Percentiles rank a stretch among this genome's conserved stretches.
Evolutionary conservation across 64 coral and sea anemone genomes (phyloP).

Genomic region (Stichodactyla mertensii): DNA sequence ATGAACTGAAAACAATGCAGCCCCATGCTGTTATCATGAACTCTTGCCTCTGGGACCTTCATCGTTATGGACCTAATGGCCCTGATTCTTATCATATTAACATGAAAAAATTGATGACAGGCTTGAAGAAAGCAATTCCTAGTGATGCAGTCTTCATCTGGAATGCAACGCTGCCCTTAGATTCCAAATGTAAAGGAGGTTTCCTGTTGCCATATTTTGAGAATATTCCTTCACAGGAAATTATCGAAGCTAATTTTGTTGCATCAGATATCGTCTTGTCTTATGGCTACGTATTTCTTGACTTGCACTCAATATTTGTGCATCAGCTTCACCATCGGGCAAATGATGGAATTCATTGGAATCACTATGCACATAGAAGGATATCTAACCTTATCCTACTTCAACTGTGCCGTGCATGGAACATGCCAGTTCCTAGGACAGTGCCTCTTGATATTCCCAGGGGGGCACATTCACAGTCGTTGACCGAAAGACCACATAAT

Average conservation of each 20-base stretch:
- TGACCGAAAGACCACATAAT: background rate
- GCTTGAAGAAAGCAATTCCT: constrained; percentile 42
- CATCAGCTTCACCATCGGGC: constrained; percentile 51
- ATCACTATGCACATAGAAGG: constrained; percentile 58
- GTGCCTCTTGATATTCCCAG: background rate
- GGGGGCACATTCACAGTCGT: background rate
- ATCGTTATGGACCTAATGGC: constrained; percentile 64
- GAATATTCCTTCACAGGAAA: constrained; percentile 59
- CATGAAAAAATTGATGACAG: constrained; percentile 41
- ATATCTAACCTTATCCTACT: constrained; percentile 32
- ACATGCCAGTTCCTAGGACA: background rate
- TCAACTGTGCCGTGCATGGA: constrained; percentile 5
- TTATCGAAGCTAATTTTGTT: constrained; percentile 67
- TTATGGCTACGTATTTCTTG: constrained; percentile 45
- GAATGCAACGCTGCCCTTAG: constrained; percentile 72
- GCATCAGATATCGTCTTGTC: constrained; percentile 26
- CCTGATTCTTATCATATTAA: constrained; percentile 48
- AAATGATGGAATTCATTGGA: constrained; percentile 76
- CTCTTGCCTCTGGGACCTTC: constrained; percentile 82
- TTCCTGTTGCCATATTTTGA: constrained; percentile 65
- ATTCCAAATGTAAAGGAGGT: constrained; percentile 65
- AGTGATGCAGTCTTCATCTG: constrained; percentile 77
- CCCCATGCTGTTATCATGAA: constrained; percentile 81
- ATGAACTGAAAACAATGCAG: constrained; percentile 60
- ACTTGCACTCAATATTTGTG: constrained; percentile 65